A percentile compares a stretch with the other conserved stretches of the same genome.
Evolutionary conservation across 2,888 invertebrate species (phyloP).

Genomic region (Drosophila paramelanica): DNA sequence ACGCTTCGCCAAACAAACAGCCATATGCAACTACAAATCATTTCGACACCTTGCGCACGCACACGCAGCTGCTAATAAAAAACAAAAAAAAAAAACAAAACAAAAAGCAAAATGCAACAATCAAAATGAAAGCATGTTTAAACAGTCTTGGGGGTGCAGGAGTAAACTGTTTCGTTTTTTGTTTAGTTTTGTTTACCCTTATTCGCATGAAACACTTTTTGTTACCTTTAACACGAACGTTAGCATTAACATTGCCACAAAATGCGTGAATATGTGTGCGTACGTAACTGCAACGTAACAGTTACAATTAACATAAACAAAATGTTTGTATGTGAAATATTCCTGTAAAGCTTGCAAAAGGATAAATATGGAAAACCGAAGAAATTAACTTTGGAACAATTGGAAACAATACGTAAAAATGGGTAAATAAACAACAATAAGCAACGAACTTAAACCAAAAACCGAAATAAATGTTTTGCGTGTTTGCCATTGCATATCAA

Average conservation of each 20-base stretch:
- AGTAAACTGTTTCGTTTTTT: constrained; percentile 14
- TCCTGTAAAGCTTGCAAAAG: constrained; percentile 93
- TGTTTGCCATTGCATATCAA: constrained; percentile 62
- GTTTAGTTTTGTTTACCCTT: constrained; percentile 24
- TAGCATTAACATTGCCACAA: constrained; percentile 29
- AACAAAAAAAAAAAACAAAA: constrained; percentile 8
- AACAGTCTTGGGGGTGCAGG: constrained; percentile 14
- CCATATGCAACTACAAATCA: constrained; percentile 35
- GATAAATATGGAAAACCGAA: constrained; percentile 93
- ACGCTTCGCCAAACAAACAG: constrained; percentile 25
- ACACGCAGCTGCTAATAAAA: constrained; percentile 25
- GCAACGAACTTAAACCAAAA: constrained; percentile 45
- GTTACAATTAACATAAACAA: constrained; percentile 61
- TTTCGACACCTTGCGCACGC: constrained; percentile 55
- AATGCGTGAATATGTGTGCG: constrained; percentile 26
- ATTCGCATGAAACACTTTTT: constrained; percentile 43
- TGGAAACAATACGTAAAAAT: constrained; percentile 90
- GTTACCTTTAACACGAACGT: constrained; percentile 19
- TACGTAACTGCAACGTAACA: constrained; percentile 17
- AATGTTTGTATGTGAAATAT: constrained; percentile 82
- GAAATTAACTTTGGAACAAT: constrained; percentile 91
- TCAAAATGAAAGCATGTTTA: constrained; percentile 57
- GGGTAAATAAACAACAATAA: constrained; percentile 88
- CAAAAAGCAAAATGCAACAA: constrained; percentile 18
- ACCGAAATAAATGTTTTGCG: constrained; percentile 59